phyloP scores from a whole-genome alignment of 2,113 vertebrate species.

The Lethenteron reissneri region DNA sequence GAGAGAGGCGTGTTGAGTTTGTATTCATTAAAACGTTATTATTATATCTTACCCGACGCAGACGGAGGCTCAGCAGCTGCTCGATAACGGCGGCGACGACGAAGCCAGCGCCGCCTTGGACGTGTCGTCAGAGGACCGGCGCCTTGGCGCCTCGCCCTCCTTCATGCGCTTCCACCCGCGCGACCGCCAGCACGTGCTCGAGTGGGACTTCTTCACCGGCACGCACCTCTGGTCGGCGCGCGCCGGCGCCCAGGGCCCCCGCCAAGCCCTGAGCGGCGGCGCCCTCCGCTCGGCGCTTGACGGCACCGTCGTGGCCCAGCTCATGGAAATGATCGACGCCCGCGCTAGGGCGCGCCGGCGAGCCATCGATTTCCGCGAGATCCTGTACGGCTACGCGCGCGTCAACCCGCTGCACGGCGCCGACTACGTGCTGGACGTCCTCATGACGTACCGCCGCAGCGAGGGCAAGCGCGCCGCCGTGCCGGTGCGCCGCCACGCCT shows the following conservation, averaged over 20 bases:
- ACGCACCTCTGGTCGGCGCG: slow-evolving; percentile 33
- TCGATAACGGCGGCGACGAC: slow-evolving; percentile 8
- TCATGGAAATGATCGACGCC: slow-evolving; percentile 72
- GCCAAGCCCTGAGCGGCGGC: slow-evolving; percentile 31
- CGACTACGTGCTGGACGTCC: slow-evolving; percentile 49
- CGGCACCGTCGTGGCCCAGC: slow-evolving; percentile 35
- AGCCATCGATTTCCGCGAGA: slow-evolving; percentile 55
- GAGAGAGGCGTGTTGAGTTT: too few species aligned
- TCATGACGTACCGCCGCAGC: slow-evolving; percentile 57
- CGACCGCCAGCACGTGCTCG: slow-evolving; percentile 33
- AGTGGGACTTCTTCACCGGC: slow-evolving; percentile 53
- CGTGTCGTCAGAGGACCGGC: slow-evolving; percentile 40
- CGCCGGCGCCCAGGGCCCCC: slow-evolving; percentile 29
- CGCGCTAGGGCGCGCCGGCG: slow-evolving; percentile 51
- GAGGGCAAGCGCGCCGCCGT: slow-evolving; percentile 53
- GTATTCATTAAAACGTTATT: too few species aligned
- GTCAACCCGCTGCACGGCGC: slow-evolving; percentile 47
- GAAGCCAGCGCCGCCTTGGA: too few species aligned
- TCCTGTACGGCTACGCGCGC: slow-evolving; percentile 53
- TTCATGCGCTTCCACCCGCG: slow-evolving; percentile 37
- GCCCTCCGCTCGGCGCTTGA: slow-evolving; percentile 32
- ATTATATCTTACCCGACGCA: slow-evolving; percentile 10
- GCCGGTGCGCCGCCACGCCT: slow-evolving; percentile 45
- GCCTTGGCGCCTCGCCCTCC: slow-evolving; percentile 37
- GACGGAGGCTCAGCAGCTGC: slow-evolving; percentile 38